Conservation (phyloP, 2,113 vertebrate genomes). For the Anhinga anhinga region DNA sequence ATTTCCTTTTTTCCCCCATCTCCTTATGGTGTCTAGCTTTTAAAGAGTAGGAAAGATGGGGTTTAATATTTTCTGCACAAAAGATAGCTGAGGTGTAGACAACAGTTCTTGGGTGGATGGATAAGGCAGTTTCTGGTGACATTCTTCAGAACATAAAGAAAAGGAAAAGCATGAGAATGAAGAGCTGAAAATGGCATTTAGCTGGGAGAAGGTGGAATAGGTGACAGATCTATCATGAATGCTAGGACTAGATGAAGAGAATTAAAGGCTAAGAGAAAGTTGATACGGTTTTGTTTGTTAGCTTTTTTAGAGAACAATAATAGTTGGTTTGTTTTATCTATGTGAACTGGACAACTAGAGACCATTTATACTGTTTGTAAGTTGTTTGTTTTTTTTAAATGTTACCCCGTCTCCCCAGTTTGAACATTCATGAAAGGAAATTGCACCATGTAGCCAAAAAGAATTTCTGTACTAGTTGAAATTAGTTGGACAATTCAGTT, state of each 20-base stretch:
- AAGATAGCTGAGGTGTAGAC: background rate
- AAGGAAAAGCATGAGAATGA: background rate
- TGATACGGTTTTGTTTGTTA: background rate
- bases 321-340: background rate
- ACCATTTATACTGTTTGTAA: background rate
- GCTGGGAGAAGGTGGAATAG: background rate
- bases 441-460: rapidly evolving
- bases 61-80: background rate
- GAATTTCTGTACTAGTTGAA: background rate
- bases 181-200: background rate
- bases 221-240: background rate
- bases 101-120: background rate
- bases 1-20: background rate
- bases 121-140: background rate
- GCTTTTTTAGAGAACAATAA: background rate
- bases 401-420: rapidly evolving
- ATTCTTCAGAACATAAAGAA: background rate
- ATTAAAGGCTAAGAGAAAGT: background rate
- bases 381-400: background rate
- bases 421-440: background rate
- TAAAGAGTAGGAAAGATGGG: background rate
- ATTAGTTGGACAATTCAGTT: background rate
- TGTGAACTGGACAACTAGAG: background rate
- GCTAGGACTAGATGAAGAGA: background rate
- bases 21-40: background rate